Conservation (phyloP, 2,888 invertebrate genomes). For the Drosophila ezoana region DNA sequence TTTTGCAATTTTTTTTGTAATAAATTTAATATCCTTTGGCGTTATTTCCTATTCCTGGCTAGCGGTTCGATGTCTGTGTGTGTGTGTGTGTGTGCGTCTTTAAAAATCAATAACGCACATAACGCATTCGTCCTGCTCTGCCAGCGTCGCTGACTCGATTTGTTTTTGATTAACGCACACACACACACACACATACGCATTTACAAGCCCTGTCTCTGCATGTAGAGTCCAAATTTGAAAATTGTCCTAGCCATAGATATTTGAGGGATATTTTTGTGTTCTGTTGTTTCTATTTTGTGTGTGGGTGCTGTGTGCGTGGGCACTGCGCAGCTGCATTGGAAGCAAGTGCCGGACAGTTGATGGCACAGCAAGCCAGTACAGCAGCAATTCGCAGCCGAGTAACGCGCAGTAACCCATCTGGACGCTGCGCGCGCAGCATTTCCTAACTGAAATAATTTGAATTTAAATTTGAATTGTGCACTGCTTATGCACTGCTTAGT, state of each 20-base stretch:
- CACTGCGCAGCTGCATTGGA: slow-evolving; percentile 75
- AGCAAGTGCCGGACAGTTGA: slow-evolving; percentile 33
- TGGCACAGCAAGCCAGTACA: slow-evolving; percentile 49
- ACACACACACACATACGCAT: slow-evolving; percentile 11
- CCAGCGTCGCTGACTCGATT: slow-evolving; percentile 45
- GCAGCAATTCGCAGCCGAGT: slow-evolving; percentile 13
- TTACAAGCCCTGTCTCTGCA: slow-evolving; percentile 41
- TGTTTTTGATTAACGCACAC: slow-evolving; percentile 53
- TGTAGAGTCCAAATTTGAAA: slow-evolving; percentile 33
- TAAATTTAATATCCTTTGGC: slow-evolving; percentile 67
- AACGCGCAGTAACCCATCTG: slow-evolving; percentile 6
- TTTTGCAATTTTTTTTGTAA: slow-evolving; percentile 72
- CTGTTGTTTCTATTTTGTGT: slow-evolving; percentile 3
- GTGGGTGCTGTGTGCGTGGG: background rate
- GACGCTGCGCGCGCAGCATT: background rate
- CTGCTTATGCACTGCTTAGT: background rate
- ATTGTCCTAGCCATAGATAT: slow-evolving; percentile 39
- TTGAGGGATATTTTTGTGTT: slow-evolving; percentile 52
- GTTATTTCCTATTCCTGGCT: slow-evolving; percentile 44
- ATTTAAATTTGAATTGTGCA: background rate
- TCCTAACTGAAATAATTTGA: slow-evolving; percentile 2
- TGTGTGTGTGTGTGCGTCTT: slow-evolving; percentile 10
- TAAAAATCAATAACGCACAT: slow-evolving; percentile 72
- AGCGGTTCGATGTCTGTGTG: background rate
- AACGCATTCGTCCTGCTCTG: slow-evolving; percentile 40